A percentile compares a stretch with the other conserved stretches of the same genome.
Evolutionary conservation across 2,113 vertebrate genomes (phyloP).

Genomic region (Ailurus styani): DNA sequence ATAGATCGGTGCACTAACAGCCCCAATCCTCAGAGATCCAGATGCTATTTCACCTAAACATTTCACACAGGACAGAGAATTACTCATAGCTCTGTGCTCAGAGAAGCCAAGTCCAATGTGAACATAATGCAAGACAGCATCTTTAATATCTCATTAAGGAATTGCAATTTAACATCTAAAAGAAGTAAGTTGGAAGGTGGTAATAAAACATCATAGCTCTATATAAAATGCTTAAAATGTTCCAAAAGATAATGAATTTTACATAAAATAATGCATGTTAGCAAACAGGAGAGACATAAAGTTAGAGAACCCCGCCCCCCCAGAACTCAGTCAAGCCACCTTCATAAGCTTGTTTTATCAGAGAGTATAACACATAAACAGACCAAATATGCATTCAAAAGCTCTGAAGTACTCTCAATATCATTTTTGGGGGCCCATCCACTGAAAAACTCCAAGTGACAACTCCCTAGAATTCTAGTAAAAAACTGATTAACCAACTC

Average conservation of each 20-base stretch:
- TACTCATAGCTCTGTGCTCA: background rate
- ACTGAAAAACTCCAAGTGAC: background rate
- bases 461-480: background rate
- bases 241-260: background rate
- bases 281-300: background rate
- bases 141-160: background rate
- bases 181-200: background rate
- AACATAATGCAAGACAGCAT: background rate
- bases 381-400: background rate
- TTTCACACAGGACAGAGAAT: slow-evolving; percentile 55
- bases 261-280: background rate
- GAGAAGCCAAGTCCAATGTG: background rate
- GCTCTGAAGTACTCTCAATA: background rate
- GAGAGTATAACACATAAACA: background rate
- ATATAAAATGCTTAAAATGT: background rate
- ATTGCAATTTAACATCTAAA: slow-evolving; percentile 29
- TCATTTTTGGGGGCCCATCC: background rate
- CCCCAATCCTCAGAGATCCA: slow-evolving; percentile 90
- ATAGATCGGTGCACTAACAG: slow-evolving; percentile 85
- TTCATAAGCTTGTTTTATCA: background rate
- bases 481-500: background rate
- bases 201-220: background rate
- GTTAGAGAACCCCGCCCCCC: background rate
- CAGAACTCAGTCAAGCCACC: background rate
- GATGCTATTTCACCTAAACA: slow-evolving; percentile 86